A percentile compares a stretch with the other conserved stretches of the same genome.
These are phyloP conservation scores for Manis crassicaudata DNA, from an alignment of 2,797 vertebrate genomes.

Conservation along the genomic window DNA sequence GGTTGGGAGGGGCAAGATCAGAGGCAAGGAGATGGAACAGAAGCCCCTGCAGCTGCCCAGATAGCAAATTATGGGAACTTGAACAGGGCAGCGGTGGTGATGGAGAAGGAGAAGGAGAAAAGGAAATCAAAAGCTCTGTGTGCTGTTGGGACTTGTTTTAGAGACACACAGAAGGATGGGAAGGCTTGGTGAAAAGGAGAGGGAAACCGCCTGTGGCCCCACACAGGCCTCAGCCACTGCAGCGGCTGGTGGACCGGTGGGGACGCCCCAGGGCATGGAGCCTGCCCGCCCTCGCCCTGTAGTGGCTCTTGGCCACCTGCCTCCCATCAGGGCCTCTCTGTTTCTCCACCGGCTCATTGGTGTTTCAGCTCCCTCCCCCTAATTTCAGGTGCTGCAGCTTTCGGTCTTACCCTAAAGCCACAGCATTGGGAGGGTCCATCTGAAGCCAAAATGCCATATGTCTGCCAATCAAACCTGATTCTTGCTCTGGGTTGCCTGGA, in stretches of 20 bases:
- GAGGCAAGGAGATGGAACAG: not conserved
- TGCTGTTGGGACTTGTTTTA: not conserved
- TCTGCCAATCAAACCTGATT: not conserved
- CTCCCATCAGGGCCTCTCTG: too few relatives aligned
- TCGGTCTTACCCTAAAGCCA: not conserved
- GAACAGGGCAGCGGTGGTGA: not conserved
- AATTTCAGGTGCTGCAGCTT: not conserved
- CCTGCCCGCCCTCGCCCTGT: fast-evolving
- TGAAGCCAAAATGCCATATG: not conserved
- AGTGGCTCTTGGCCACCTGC: not conserved
- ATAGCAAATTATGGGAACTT: not conserved
- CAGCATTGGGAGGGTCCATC: not conserved
- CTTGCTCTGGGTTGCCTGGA: not conserved
- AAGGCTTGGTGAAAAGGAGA: not conserved
- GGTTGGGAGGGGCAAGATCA: not conserved
- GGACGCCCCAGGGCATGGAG: fast-evolving
- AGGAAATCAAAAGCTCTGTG: fast-evolving
- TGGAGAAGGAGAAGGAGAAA: not conserved
- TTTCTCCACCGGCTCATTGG: not conserved
- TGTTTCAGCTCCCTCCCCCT: not conserved
- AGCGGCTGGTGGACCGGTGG: not conserved
- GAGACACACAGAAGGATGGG: not conserved
- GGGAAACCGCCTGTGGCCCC: not conserved
- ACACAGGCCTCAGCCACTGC: not conserved
- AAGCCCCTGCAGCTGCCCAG: not conserved